Evolutionary conservation across 92 coral and sea anemone genomes (phyloP).

Genomic region (Epizoanthus stellaris): DNA sequence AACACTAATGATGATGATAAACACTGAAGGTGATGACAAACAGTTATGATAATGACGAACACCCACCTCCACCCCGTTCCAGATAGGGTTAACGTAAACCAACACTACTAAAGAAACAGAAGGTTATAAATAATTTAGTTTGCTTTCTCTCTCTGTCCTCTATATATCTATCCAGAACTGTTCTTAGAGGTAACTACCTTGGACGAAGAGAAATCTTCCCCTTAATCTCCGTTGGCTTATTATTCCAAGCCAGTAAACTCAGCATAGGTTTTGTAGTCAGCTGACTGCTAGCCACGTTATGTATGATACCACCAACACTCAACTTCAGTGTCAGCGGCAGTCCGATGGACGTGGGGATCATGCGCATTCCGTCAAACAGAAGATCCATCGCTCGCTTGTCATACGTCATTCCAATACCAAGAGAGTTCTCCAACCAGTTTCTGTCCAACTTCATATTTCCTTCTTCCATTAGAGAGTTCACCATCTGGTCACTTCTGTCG

Average conservation of each 20-base stretch:
- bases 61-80: too few relatives aligned
- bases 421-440: constrained; percentile 64
- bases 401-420: constrained; percentile 50
- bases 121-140: too few relatives aligned
- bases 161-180: too few relatives aligned
- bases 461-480: constrained; percentile 47
- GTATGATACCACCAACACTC: constrained; percentile 43
- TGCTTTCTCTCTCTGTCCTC: too few relatives aligned
- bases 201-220: constrained; percentile 40
- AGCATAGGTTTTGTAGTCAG: constrained; percentile 52
- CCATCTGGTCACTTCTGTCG: constrained; percentile 29
- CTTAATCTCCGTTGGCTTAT: constrained; percentile 46
- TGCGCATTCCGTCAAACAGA: constrained; percentile 58
- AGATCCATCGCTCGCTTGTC: constrained; percentile 57
- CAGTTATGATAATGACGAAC: too few relatives aligned
- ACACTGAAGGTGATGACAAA: too few relatives aligned
- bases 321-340: constrained; percentile 55
- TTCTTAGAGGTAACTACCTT: constrained; percentile 27
- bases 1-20: too few relatives aligned
- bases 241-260: constrained; percentile 49
- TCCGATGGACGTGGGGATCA: constrained; percentile 57
- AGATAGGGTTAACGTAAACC: too few relatives aligned
- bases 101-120: too few relatives aligned
- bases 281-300: constrained; percentile 18
- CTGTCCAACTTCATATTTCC: constrained; percentile 53